A percentile compares a stretch with the other conserved stretches of the same genome.
phyloP scores from a whole-genome alignment of 2,113 vertebrate species.

The Ophthalmolycus amberensis region DNA sequence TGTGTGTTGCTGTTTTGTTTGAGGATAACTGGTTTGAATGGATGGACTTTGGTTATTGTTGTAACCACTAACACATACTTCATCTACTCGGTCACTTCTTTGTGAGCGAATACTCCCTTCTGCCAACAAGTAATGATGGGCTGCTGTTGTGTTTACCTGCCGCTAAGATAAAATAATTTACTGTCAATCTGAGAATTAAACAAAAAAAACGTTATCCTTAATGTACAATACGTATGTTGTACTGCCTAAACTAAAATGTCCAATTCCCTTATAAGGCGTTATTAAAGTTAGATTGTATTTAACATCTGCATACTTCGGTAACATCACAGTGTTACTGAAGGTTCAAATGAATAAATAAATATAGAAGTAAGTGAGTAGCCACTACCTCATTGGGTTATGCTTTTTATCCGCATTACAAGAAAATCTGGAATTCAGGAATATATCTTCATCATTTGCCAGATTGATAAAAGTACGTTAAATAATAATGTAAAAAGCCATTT shows the following conservation, averaged over 20 bases:
- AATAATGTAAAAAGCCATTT: background rate
- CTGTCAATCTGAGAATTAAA: background rate
- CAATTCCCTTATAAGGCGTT: background rate
- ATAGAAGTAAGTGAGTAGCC: background rate
- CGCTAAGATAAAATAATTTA: background rate
- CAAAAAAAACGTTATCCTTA: background rate
- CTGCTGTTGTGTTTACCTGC: background rate
- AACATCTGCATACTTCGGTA: background rate
- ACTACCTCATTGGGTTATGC: background rate
- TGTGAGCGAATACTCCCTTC: background rate
- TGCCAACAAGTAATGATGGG: background rate
- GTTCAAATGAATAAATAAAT: background rate
- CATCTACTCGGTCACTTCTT: background rate
- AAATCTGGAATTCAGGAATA: background rate
- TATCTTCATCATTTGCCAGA: background rate
- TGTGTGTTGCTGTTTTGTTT: background rate
- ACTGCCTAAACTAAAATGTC: background rate
- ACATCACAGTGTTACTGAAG: background rate
- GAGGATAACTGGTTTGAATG: constrained; percentile 3
- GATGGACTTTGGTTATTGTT: background rate
- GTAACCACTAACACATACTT: background rate
- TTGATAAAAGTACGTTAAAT: background rate
- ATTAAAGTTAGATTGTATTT: background rate
- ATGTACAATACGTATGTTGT: background rate
- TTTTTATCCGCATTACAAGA: background rate